Evolutionary conservation across 1,140 invertebrate genomes (phyloP).

Genomic region (Battus philenor): DNA sequence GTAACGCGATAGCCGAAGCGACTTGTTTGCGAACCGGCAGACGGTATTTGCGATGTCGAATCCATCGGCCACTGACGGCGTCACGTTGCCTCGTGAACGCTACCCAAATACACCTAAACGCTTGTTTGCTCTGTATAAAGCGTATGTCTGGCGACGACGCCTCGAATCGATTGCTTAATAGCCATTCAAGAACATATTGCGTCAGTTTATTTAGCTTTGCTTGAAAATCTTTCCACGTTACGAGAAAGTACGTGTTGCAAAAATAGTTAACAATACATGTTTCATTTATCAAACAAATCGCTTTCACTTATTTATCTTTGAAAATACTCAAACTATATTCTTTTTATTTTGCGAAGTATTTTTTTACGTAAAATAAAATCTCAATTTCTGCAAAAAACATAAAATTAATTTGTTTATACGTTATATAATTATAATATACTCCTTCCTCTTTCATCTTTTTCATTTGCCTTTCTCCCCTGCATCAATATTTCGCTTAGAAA

Average conservation of each 20-base stretch:
- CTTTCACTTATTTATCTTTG: too few species aligned
- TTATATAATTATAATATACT: too few species aligned
- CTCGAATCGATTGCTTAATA: constrained; percentile 31
- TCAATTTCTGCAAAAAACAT: not conserved
- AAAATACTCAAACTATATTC: not conserved
- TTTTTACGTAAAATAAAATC: not conserved
- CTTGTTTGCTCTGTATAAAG: constrained; percentile 39
- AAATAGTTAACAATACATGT: too few species aligned
- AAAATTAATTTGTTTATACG: too few species aligned
- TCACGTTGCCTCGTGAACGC: constrained; percentile 40
- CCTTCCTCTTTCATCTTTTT: too few species aligned
- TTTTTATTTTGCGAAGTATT: not conserved
- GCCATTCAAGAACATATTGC: not conserved
- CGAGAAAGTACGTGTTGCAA: too few species aligned
- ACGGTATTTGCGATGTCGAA: constrained; percentile 51
- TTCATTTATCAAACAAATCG: too few species aligned
- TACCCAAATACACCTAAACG: constrained; percentile 48
- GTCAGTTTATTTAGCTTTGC: not conserved
- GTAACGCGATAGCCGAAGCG: constrained; percentile 42
- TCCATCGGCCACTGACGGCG: constrained; percentile 46
- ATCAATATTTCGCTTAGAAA: too few species aligned
- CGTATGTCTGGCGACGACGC: constrained; percentile 37
- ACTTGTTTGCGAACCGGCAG: constrained; percentile 47
- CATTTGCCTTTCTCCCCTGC: too few species aligned
- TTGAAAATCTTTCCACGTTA: too few species aligned